phyloP scores from a whole-genome alignment of 2,797 vertebrate genomes.

The Sebastes hopkinsi region DNA sequence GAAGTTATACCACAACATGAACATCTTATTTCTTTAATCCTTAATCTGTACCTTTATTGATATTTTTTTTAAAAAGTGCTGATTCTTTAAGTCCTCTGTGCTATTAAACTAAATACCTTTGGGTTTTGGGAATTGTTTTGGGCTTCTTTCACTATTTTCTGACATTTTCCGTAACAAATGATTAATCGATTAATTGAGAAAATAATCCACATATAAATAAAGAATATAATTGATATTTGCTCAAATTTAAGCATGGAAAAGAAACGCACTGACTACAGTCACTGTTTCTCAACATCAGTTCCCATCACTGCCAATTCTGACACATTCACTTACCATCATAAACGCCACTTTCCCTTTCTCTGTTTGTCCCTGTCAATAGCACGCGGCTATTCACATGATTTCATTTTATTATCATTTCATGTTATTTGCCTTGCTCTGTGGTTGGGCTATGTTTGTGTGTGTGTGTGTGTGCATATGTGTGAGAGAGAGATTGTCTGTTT shows the following conservation, averaged over 20 bases:
- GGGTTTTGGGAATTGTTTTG: not conserved
- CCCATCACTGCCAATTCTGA: not conserved
- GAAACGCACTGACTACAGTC: not conserved
- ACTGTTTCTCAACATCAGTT: not conserved
- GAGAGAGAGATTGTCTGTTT: not conserved
- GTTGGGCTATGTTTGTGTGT: not conserved
- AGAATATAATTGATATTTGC: not conserved
- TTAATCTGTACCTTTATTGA: not conserved
- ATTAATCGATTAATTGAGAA: not conserved
- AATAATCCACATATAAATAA: not conserved
- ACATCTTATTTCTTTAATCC: not conserved
- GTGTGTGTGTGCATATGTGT: no score
- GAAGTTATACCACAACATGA: not conserved
- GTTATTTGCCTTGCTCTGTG: constrained; percentile 28
- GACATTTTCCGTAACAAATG: not conserved
- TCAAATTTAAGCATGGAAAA: not conserved
- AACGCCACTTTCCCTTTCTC: constrained; percentile 6
- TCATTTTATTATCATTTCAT: constrained; percentile 24
- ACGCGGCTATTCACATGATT: constrained; percentile 7
- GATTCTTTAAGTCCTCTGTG: not conserved
- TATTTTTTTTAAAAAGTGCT: no score
- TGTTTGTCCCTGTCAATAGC: constrained; percentile 38
- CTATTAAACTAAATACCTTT: not conserved
- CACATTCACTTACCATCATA: not conserved
- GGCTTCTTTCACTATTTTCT: not conserved